phyloP scores from a whole-genome alignment of 2,888 invertebrate genomes.

The Volucella inflata region DNA sequence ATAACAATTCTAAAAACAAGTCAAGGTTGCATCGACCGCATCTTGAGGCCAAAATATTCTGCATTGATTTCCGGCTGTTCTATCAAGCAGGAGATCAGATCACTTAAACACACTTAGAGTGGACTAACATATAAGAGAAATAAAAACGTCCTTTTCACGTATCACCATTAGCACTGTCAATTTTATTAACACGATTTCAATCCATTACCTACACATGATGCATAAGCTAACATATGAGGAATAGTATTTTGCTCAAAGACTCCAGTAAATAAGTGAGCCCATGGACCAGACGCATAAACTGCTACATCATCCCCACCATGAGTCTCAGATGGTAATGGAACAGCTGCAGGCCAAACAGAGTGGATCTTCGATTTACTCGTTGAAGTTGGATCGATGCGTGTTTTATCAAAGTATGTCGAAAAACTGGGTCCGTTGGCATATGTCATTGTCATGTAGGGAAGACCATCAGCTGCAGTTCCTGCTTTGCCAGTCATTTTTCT shows the following conservation, averaged over 20 bases:
- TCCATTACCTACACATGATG: constrained; percentile 89
- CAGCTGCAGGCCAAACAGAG: constrained; percentile 86
- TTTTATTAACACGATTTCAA: constrained; percentile 81
- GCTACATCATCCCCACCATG: constrained; percentile 93
- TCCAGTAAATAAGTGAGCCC: constrained; percentile 92
- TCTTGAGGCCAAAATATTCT: no score
- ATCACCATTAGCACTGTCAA: not conserved
- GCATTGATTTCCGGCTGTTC: no score
- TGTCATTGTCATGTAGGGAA: constrained; percentile 88
- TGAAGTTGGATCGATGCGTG: constrained; percentile 79
- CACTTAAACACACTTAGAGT: no score
- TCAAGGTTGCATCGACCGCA: no score
- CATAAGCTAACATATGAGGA: constrained; percentile 90
- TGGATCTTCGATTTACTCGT: constrained; percentile 62
- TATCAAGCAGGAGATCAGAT: no score
- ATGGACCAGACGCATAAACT: constrained; percentile 90
- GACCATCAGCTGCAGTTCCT: constrained; percentile 84
- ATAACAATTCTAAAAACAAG: no score
- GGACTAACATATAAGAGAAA: no score
- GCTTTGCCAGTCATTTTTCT: constrained; percentile 79
- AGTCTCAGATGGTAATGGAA: constrained; percentile 85
- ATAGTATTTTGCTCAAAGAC: constrained; percentile 91
- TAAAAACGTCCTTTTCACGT: no score
- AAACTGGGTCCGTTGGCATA: constrained; percentile 91
- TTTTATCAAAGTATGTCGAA: constrained; percentile 79